Conservation (phyloP, 2,113 vertebrate genomes). For the Tragelaphus imberbis region DNA sequence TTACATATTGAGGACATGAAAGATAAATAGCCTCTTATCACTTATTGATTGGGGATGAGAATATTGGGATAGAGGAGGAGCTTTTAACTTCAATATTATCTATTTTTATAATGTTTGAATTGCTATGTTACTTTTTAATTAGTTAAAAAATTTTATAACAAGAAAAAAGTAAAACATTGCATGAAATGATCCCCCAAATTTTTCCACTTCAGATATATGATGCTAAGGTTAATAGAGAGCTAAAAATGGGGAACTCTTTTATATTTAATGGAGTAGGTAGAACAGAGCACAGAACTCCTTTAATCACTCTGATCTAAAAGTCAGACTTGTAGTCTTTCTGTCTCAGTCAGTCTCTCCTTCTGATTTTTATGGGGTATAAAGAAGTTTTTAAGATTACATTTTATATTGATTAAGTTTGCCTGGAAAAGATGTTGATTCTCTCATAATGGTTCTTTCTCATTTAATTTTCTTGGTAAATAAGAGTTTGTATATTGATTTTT, state of each 20-base stretch:
- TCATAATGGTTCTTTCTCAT: slow-evolving; percentile 29
- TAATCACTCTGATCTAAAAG: slow-evolving; percentile 31
- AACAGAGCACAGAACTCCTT: slow-evolving; percentile 17
- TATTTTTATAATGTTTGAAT: slow-evolving; percentile 50
- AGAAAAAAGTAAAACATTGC: slow-evolving; percentile 22
- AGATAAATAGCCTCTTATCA: not conserved
- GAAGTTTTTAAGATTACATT: slow-evolving; percentile 18
- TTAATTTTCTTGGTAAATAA: slow-evolving; percentile 39
- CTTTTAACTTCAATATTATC: not conserved
- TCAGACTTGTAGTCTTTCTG: not conserved
- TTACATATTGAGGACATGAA: not conserved
- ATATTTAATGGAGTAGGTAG: slow-evolving; percentile 63
- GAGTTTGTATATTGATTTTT: not conserved
- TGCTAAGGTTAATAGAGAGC: slow-evolving; percentile 44
- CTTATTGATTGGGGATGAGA: not conserved
- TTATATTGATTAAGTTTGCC: not conserved
- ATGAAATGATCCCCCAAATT: slow-evolving; percentile 2
- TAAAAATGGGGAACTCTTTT: slow-evolving; percentile 64
- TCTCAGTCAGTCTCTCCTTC: not conserved
- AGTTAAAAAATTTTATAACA: slow-evolving; percentile 47
- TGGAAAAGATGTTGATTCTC: not conserved
- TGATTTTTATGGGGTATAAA: not conserved
- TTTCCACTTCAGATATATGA: slow-evolving; percentile 33
- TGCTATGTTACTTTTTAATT: slow-evolving; percentile 46
- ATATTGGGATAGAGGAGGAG: not conserved